Base-by-base conservation (phyloP, 2,888 invertebrate species). In the Gnatocerus cornutus region DNA sequence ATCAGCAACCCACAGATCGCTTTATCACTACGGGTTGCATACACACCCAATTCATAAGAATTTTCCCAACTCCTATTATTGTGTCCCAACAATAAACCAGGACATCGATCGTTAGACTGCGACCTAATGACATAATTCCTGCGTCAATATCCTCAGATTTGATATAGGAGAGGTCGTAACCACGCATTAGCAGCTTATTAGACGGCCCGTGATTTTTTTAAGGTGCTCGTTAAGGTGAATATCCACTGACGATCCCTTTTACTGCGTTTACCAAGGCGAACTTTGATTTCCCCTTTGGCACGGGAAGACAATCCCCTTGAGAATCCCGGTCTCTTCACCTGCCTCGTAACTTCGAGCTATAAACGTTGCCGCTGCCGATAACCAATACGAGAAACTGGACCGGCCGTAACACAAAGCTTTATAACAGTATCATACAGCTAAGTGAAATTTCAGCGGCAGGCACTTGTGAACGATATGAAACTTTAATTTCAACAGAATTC, bases 101-200 rank as follows among this genome's bases (percentile, higher is more conserved):
- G 46, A 46, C 48, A 53, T 56, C 58, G 58, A 58, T 58, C 58
- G 27, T 58, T 29, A 16, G n/a, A 48, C 13, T 53, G 33, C 53
- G 64, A 9, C 55, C 65, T 56, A 65, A 65, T 65, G 48, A 56
- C 65, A 56, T 65, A 65, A 65, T 65, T 65, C 30, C 56, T 21
- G 46, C 48, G 14, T 65, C 65, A 56, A 65, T 56, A 56, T 46
- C 64, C 13, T 30, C 55, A 64, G 27, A 14, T 55, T 56, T 65
- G 65, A 65, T 65, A 46, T 65, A 65, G 39, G 65, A 56, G 43
- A 39, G 53, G 63, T 43, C 43, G 43, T 64, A 55, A 55, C 43
- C 45, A 7, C 30, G 64, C 53, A 64, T 64, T 53, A 64, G 45
- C 21, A 56, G 65, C 46, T 52, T 53, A 52, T 63, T 56, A 65